These are phyloP conservation scores for Nipponacmea schrenckii DNA, from an alignment of 2,888 invertebrate species.

Conservation along the genomic window DNA sequence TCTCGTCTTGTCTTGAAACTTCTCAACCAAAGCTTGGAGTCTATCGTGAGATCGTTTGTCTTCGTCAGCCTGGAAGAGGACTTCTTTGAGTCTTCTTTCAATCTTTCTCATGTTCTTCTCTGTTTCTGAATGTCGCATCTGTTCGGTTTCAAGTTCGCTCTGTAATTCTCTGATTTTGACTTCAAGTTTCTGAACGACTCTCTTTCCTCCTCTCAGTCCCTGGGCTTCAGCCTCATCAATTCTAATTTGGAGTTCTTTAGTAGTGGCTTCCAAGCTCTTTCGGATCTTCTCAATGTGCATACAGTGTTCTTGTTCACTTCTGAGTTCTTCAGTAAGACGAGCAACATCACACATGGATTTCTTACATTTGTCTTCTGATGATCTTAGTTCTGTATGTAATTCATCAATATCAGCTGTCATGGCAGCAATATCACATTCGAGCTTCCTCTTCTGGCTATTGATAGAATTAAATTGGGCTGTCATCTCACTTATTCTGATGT, in stretches of 20 bases:
- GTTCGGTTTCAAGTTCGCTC: slow-evolving; percentile 94
- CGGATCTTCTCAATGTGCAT: slow-evolving; percentile 97
- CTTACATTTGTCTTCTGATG: slow-evolving; percentile 83
- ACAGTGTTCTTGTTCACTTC: slow-evolving; percentile 98
- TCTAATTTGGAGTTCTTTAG: slow-evolving; percentile 92
- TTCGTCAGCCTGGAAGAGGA: slow-evolving; percentile 81
- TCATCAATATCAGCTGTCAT: slow-evolving; percentile 97
- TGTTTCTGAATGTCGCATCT: slow-evolving; percentile 96
- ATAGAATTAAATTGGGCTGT: slow-evolving; percentile 91
- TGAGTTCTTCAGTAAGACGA: slow-evolving; percentile 95
- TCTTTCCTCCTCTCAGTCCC: slow-evolving; percentile 97
- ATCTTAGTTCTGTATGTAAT: slow-evolving; percentile 96
- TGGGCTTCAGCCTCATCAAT: slow-evolving; percentile 95
- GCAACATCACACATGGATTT: slow-evolving; percentile 80
- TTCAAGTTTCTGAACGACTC: slow-evolving; percentile 97
- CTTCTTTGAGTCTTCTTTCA: slow-evolving; percentile 93
- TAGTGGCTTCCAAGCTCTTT: slow-evolving; percentile 95
- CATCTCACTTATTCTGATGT: slow-evolving; percentile 96
- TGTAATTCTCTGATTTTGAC: slow-evolving; percentile 71
- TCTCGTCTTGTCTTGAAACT: slow-evolving; percentile 96
- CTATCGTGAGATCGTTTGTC: slow-evolving; percentile 99
- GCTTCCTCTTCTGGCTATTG: slow-evolving; percentile 97
- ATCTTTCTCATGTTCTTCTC: slow-evolving; percentile 97
- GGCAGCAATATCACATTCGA: slow-evolving; percentile 96
- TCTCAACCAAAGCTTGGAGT: slow-evolving; percentile 98